A percentile compares a stretch with the other conserved stretches of the same genome.
Evolutionary conservation across 2,888 invertebrate species (phyloP).

Genomic region (Spisula solida): DNA sequence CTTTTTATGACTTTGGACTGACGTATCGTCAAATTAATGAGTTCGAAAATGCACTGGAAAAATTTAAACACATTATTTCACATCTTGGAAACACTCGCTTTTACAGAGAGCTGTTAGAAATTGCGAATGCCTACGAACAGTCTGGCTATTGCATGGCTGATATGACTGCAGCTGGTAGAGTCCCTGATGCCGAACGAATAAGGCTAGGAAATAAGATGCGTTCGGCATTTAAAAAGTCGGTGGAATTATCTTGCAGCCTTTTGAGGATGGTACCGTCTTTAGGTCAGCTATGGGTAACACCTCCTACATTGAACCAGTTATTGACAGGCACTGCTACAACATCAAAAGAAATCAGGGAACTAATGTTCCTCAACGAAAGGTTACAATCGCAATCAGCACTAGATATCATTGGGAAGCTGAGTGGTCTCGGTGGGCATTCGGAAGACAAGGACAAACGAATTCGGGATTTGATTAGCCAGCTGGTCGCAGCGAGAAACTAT

Average conservation of each 20-base stretch:
- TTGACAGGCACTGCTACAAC: background rate
- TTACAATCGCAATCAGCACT: background rate
- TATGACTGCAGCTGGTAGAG: background rate
- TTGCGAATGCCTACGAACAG: background rate
- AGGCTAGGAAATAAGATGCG: background rate
- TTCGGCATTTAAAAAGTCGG: background rate
- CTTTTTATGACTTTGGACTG: background rate
- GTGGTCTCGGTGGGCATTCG: background rate
- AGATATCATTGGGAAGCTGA: background rate
- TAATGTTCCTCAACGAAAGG: background rate
- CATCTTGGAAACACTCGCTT: no score
- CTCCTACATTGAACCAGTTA: background rate
- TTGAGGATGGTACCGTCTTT: background rate
- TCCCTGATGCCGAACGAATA: background rate
- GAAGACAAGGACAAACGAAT: background rate
- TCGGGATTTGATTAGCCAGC: background rate
- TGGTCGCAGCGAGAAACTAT: background rate
- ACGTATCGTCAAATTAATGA: background rate
- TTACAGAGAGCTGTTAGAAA: background rate
- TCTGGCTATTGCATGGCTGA: background rate
- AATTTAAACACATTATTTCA: background rate
- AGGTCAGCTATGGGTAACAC: background rate
- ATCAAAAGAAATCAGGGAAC: background rate
- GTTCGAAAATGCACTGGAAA: background rate
- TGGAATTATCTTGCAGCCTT: background rate